A percentile compares a stretch with the other conserved stretches of the same genome.
Evolutionary conservation across 2,797 vertebrate genomes (phyloP).

Genomic region (Rhyacichthys aspro): DNA sequence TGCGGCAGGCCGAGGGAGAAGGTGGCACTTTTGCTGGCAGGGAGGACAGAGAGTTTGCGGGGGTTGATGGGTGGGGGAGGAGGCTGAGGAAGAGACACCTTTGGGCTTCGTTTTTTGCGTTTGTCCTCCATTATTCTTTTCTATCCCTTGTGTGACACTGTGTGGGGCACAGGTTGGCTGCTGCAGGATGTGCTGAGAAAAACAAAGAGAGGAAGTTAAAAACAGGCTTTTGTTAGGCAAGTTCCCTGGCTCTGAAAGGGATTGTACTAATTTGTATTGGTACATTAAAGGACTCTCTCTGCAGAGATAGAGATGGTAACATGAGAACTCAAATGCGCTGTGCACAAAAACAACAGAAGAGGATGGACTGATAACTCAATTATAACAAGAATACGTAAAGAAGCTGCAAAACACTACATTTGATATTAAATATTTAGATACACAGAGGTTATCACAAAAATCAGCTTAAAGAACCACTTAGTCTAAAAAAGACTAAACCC

Average conservation of each 20-base stretch:
- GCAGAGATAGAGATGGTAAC: constrained; percentile 10
- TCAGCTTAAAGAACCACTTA: too few species aligned
- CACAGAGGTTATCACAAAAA: too few species aligned
- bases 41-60: constrained; percentile 86
- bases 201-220: constrained; percentile 60
- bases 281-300: constrained; percentile 30
- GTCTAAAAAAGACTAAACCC: too few species aligned
- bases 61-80: constrained; percentile 81
- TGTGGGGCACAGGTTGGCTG: constrained; percentile 1
- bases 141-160: background rate
- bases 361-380: too few species aligned
- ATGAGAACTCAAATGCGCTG: too few species aligned
- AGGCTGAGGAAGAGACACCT: constrained; percentile 87
- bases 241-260: constrained; percentile 1
- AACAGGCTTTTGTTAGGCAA: constrained; percentile 16
- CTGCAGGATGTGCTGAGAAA: constrained; percentile 49
- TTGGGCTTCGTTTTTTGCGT: constrained; percentile 91
- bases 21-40: constrained; percentile 90
- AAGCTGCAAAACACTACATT: too few species aligned
- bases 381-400: too few species aligned
- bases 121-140: constrained; percentile 88
- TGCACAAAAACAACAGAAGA: too few species aligned
- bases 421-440: too few species aligned
- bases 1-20: constrained; percentile 90
- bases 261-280: constrained; percentile 26